Evolutionary conservation across 2,113 vertebrate genomes (phyloP).

Genomic region (Otocyon megalotis): DNA sequence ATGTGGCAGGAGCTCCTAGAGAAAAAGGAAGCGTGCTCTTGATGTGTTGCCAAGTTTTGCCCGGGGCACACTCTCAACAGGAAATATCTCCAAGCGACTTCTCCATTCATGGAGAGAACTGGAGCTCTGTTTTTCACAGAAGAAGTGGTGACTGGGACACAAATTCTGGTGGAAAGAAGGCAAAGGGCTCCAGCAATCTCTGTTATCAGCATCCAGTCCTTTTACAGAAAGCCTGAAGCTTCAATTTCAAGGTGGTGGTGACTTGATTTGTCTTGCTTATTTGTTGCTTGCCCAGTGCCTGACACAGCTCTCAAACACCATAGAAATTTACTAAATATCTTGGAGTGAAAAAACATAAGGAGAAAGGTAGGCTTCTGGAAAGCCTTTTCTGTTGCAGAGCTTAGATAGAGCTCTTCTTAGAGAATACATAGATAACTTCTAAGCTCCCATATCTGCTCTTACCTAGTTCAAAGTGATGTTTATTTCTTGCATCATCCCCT

Average conservation of each 20-base stretch:
- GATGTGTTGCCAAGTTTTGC: neutral
- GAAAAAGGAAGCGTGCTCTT: neutral
- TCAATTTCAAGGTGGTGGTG: neutral
- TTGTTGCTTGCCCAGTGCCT: neutral
- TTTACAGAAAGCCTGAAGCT: neutral
- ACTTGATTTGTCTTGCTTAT: neutral
- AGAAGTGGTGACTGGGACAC: neutral
- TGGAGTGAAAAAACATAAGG: neutral
- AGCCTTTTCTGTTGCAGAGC: neutral
- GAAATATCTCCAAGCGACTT: slow-evolving; percentile 36
- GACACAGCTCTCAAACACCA: neutral
- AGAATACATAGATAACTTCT: neutral
- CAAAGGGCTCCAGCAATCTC: neutral
- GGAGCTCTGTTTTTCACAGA: neutral
- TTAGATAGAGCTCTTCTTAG: neutral
- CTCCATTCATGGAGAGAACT: slow-evolving; percentile 25
- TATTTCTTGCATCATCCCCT: neutral
- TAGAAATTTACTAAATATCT: neutral
- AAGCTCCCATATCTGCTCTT: neutral
- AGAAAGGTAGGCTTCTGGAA: neutral
- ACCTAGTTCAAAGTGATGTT: neutral
- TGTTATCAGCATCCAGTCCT: rapidly evolving
- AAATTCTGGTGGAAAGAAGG: neutral
- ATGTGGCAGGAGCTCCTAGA: neutral
- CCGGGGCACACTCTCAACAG: neutral